Evolutionary conservation across 2,797 vertebrate species (phyloP), one percentile per base, ranked within the genome.

Genomic region (Trachurus trachurus): DNA sequence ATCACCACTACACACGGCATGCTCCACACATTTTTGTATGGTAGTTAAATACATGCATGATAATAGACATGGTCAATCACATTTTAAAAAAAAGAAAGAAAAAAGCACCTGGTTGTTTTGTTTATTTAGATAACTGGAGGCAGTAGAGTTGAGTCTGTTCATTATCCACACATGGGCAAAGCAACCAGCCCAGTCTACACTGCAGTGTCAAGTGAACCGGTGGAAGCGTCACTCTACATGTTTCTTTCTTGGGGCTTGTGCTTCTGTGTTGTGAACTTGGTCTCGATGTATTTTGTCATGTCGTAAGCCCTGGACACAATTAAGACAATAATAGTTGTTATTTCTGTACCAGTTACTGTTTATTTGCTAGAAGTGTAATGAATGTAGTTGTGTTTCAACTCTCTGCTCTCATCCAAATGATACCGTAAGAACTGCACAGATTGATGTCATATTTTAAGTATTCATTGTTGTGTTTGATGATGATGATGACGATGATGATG

Each of bases 401-500:
- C 62, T 57, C 21, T 79, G 70, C 86, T 85, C 40, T 82, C 66
- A 66, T 88, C 49, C 58, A 71, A 71, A 75, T 44, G 64, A 85
- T 53, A 56, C 74, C 21, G 17, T 62, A 70, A 75, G 29, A 62
- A 78, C 57, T 2, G 81, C 90, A 91, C 89, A 87, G 88, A 85
- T 34, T 86, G 87, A 91, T 91, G 89, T 92, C 88, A 88, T 87
- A 65, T 82, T 86, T 86, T 80, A 66, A 78, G 67, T 74, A 83
- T 82, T 78, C 53, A 61, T 83, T 68, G 69, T 76, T 66, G 57
- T 83, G 68, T 82, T 80, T 65, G 53, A 73, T 4, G 12, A 21
- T 63, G 26, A 63, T 61, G 26, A 63, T 37, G 34, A 34, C 7
- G 34, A 37, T 37, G 34, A 37, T 37, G 34, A 37, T 65, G 26